Conservation (phyloP, 2,113 vertebrate genomes). For the Salminus brasiliensis region DNA sequence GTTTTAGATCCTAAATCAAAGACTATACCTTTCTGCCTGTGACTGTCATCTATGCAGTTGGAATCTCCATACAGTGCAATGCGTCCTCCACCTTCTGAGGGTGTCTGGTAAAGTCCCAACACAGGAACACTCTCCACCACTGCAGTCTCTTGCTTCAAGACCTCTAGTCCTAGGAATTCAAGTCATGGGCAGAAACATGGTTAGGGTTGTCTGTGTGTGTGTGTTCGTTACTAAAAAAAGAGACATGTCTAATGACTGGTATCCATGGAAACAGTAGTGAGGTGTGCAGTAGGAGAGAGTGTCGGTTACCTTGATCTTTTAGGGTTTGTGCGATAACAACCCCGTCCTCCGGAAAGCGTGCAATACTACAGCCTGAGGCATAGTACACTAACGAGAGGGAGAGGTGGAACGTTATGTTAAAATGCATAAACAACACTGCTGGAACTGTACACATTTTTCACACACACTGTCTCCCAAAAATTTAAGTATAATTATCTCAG, state of each 20-base stretch:
- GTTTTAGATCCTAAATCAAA: background rate
- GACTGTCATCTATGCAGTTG: constrained; percentile 97
- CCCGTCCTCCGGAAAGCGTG: constrained; percentile 94
- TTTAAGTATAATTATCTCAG: no score
- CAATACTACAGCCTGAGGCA: constrained; percentile 96
- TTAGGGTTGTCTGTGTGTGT: background rate
- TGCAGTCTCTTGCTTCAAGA: constrained; percentile 93
- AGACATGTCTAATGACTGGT: background rate
- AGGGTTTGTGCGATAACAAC: constrained; percentile 93
- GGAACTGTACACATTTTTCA: background rate
- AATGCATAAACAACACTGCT: background rate
- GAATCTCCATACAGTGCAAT: constrained; percentile 95
- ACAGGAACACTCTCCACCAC: constrained; percentile 91
- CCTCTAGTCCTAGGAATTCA: constrained; percentile 85
- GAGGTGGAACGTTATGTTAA: background rate
- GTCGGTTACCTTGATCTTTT: constrained; percentile 92
- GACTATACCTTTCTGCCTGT: constrained; percentile 90
- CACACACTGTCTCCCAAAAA: background rate
- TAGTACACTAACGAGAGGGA: constrained; percentile 87
- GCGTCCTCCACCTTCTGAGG: constrained; percentile 87
- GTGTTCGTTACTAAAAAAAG: constrained; percentile 12
- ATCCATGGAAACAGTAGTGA: constrained; percentile 41
- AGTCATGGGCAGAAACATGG: constrained; percentile 2
- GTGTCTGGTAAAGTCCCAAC: constrained; percentile 92
- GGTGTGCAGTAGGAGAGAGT: background rate